phyloP scores from a whole-genome alignment of 2,113 vertebrate species.

The Pterocles gutturalis region DNA sequence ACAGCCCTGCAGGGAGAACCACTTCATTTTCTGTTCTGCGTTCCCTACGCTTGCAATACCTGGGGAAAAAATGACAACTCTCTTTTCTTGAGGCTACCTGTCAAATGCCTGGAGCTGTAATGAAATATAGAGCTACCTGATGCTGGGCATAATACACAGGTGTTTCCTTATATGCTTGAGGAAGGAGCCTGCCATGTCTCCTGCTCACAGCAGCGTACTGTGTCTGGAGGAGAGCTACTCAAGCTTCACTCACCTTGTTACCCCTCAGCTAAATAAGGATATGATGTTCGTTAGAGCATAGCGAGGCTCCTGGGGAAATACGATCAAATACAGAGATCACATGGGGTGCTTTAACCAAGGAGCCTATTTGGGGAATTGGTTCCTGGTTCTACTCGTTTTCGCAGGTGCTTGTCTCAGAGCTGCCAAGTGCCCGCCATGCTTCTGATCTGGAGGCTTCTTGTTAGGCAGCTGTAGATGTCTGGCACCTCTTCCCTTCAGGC shows the following conservation, averaged over 20 bases:
- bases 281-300: neutral
- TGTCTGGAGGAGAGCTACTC: neutral
- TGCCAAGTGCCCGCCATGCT: rapidly evolving
- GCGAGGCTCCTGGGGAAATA: neutral
- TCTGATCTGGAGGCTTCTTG: neutral
- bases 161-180: neutral
- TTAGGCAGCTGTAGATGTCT: neutral
- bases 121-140: constrained; percentile 47
- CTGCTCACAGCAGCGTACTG: neutral
- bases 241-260: neutral
- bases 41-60: neutral
- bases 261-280: neutral
- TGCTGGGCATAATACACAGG: neutral
- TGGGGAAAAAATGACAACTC: constrained; percentile 19
- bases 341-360: neutral
- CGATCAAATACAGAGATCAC: neutral
- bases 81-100: constrained; percentile 9
- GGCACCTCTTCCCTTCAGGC: neutral
- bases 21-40: constrained; percentile 31
- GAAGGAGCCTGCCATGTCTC: neutral
- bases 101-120: neutral
- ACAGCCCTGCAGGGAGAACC: neutral
- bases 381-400: neutral
- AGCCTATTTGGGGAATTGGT: neutral
- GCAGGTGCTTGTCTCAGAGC: neutral